Percentiles rank a stretch among this genome's conserved stretches.
Conservation (phyloP, 1,140 invertebrate genomes). For the Epicauta chinensis region DNA sequence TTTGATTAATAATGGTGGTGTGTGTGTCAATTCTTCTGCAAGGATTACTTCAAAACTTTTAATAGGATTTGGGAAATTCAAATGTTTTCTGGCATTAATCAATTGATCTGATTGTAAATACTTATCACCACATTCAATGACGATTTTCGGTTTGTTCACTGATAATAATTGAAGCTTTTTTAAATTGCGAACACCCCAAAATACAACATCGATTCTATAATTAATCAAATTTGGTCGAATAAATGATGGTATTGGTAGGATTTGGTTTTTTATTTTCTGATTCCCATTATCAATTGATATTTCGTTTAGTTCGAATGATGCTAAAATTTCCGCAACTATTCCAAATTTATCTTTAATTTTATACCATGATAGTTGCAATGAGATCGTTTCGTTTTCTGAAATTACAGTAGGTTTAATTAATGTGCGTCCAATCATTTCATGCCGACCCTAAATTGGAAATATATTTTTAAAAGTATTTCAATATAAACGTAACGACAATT, state of each 20-base stretch:
- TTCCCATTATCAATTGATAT: conserved; percentile 21
- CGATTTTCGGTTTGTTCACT: conserved; percentile 49
- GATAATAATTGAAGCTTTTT: conserved; percentile 43
- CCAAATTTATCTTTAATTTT: conserved; percentile 44
- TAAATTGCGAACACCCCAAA: conserved; percentile 57
- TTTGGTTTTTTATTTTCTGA: conserved; percentile 10
- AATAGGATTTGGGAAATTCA: conserved; percentile 46
- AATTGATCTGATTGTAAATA: conserved; percentile 51
- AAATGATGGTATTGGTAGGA: conserved; percentile 44
- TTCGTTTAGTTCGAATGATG: conserved; percentile 53
- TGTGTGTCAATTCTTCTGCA: conserved; percentile 34
- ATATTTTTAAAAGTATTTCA: too few relatives aligned
- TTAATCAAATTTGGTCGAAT: conserved; percentile 42
- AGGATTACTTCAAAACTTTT: conserved; percentile 43
- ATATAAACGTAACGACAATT: too few relatives aligned
- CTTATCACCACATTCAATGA: conserved; percentile 49
- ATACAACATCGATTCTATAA: conserved; percentile 52
- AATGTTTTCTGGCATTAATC: conserved; percentile 43
- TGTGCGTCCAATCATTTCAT: neutral
- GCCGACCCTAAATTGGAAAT: neutral
- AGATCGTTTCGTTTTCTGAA: conserved; percentile 30
- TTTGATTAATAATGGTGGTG: conserved; percentile 49
- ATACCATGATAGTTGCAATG: conserved; percentile 51
- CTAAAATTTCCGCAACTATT: conserved; percentile 47
- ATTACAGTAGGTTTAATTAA: conserved; percentile 39